Evolutionary conservation across 2,797 vertebrate species (phyloP).

Genomic region (Choloepus didactylus): DNA sequence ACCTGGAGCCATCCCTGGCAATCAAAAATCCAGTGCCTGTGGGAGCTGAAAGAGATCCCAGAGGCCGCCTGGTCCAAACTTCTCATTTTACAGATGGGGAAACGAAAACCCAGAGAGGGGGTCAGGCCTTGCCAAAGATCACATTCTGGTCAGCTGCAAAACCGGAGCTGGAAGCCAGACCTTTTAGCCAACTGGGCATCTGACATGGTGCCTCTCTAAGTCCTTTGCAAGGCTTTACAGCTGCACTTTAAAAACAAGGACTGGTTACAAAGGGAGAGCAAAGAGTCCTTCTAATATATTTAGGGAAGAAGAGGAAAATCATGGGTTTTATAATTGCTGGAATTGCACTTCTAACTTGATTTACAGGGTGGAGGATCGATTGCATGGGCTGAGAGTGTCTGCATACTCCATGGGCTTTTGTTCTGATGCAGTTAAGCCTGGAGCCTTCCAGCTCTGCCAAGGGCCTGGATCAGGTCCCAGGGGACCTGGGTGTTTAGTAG

Average conservation of each 20-base stretch:
- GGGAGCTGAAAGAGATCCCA: not conserved
- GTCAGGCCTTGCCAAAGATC: not conserved
- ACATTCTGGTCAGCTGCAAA: not conserved
- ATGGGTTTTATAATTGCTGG: not conserved
- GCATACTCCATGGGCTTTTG: not conserved
- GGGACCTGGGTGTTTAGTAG: not conserved
- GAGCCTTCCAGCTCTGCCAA: not conserved
- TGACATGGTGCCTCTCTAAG: not conserved
- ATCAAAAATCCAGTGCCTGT: not conserved
- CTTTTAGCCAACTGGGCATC: not conserved
- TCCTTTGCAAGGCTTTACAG: not conserved
- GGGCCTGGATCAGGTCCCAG: not conserved
- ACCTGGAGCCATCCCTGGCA: conserved; percentile 51
- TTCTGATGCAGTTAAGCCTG: not conserved
- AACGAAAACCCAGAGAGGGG: not conserved
- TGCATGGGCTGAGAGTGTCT: not conserved
- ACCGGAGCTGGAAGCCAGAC: not conserved
- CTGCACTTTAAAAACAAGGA: conserved; percentile 38
- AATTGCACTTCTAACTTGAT: conserved; percentile 52
- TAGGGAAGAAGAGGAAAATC: conserved; percentile 50
- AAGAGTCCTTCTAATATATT: conserved; percentile 60
- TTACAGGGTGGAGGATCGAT: conserved; percentile 61
- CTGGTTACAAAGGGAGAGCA: conserved; percentile 6
- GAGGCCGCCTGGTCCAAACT: not conserved
- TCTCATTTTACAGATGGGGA: not conserved